These are phyloP conservation scores for Anastatus disparis DNA, from an alignment of 1,140 invertebrate genomes.

Conservation along the genomic window DNA sequence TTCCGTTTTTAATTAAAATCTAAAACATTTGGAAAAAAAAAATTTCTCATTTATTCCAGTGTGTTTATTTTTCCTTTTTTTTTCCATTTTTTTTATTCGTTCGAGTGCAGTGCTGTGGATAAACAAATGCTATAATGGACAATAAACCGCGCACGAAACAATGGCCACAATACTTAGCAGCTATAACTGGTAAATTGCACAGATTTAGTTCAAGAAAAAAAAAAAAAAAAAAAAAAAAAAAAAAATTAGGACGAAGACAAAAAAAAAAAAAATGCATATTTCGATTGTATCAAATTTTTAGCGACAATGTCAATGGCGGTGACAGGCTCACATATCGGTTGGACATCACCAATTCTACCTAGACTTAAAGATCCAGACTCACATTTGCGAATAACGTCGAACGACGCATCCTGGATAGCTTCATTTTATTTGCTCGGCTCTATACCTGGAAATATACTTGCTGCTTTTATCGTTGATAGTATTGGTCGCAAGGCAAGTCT, in stretches of 20 bases:
- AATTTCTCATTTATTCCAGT: no score
- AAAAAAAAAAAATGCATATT: conserved; percentile 9
- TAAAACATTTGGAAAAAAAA: no score
- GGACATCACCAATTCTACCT: conserved; percentile 68
- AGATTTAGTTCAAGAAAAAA: not conserved
- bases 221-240: not conserved
- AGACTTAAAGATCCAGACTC: conserved; percentile 59
- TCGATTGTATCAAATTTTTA: conserved; percentile 38
- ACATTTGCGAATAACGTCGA: conserved; percentile 54
- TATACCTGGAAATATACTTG: conserved; percentile 64
- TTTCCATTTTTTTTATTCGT: not conserved
- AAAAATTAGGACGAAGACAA: not conserved
- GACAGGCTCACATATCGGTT: conserved; percentile 65
- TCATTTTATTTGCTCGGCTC: conserved; percentile 67
- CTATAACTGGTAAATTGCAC: conserved; percentile 55
- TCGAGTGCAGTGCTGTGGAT: no score
- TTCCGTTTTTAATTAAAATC: not conserved
- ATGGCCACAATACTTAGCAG: conserved; percentile 60
- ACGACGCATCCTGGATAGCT: conserved; percentile 68
- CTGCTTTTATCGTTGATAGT: conserved; percentile 69
- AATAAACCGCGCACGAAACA: conserved; percentile 51
- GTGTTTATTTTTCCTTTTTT: no score
- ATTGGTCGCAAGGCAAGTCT: conserved; percentile 67
- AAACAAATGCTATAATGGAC: conserved; percentile 45
- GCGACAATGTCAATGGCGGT: conserved; percentile 59